Evolutionary conservation across 1,140 invertebrate species (phyloP), one percentile per base, ranked within the genome.

Genomic region (Drosophila orosa): DNA sequence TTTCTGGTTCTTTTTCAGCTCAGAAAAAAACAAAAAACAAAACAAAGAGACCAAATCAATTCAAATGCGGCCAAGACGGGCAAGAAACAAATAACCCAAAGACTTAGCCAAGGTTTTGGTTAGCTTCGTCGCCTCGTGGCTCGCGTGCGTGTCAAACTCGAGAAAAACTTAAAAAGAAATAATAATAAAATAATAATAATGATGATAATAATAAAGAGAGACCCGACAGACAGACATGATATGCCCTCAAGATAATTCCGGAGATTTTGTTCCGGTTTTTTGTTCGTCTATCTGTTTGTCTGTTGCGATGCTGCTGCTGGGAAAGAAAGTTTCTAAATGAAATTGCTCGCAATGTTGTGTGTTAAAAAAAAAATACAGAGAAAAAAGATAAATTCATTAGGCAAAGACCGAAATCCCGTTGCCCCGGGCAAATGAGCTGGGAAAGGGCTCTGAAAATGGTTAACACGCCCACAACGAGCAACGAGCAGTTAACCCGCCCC

Each of bases 281-380:
- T 65, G 54, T 69, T 44, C 60, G 17, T 19, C 24, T 29, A 37
- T 69, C 48, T 60, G 42, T n/a, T 24, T 22, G 59, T 19, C 25
- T 62, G 54, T 13, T 37, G 31, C 10, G 6, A n/a, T n/a, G 17
- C 22, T 35, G n/a, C 52, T 44, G 44, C 71, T 83, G 78, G 58
- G 69, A 87, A 87, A 86, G 83, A 86, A 86, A 86, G 83, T 86
- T 86, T 86, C 79, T 83, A 87, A 87, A 86, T 79, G 58, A 87
- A 86, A 75, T 80, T 76, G 79, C 78, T 71, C 73, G 78, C 65
- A 80, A 80, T 87, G 74, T 84, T 75, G 80, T 76, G 62, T 77
- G 47, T 55, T 58, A 47, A 27, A 29, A 10, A 67, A 78, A 63
- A 69, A 39, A 71, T 31, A 48, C 45, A 57, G 48, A 57, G 40